phyloP scores from a whole-genome alignment of 2,888 invertebrate species.

The Autographa pulchrina region DNA sequence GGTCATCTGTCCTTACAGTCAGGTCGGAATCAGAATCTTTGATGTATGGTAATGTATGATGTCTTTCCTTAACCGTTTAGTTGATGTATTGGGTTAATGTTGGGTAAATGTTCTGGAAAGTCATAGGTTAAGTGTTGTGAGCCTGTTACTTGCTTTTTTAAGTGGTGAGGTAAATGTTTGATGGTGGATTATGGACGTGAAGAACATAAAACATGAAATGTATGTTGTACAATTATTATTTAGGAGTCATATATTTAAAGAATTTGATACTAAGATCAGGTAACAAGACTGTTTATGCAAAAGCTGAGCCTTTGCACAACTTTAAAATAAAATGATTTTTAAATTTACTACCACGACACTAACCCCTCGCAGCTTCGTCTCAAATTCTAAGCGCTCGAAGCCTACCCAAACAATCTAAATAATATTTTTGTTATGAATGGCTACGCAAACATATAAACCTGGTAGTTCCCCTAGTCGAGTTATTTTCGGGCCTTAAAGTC shows the following conservation, averaged over 20 bases:
- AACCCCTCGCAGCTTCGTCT: too few species aligned
- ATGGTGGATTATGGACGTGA: not conserved
- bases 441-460: not conserved
- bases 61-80: constrained; percentile 62
- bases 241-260: too few species aligned
- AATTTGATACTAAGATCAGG: too few species aligned
- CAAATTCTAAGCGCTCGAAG: too few species aligned
- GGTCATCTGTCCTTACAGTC: constrained; percentile 65
- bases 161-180: constrained; percentile 46
- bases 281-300: too few species aligned
- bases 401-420: too few species aligned
- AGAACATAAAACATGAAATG: not conserved
- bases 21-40: constrained; percentile 68
- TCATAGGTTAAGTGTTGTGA: constrained; percentile 48
- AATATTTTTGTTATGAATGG: too few species aligned
- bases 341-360: too few species aligned
- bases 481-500: not conserved
- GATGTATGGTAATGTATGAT: constrained; percentile 62
- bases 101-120: constrained; percentile 44
- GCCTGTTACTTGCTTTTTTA: constrained; percentile 16
- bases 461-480: not conserved
- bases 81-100: constrained; percentile 43
- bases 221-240: too few species aligned
- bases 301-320: too few species aligned
- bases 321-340: too few species aligned